Evolutionary conservation across 2,113 vertebrate species (phyloP), one percentile per base, ranked within the genome.

Genomic region (Gnathonemus longibarbis): DNA sequence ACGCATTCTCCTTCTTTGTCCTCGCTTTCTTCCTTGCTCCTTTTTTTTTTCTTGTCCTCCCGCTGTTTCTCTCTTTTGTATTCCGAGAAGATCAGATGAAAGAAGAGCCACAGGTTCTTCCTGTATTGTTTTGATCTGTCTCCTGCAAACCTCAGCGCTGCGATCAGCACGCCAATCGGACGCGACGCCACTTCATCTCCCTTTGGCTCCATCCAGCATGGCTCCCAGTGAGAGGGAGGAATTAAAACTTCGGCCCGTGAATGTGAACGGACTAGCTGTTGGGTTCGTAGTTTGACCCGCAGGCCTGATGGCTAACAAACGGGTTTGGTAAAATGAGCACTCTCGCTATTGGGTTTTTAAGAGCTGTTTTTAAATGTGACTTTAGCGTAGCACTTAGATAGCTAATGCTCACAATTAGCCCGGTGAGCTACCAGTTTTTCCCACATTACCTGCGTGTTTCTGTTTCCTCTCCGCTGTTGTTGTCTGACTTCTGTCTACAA

Each of bases 61-160:
- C 27, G 45, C 62, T 7, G 48, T 62, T 84, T 46, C 39, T 62
- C 50, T 46, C 77, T 83, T 53, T 80, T 24, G n/a, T n/a, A 74
- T 88, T 80, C 3, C 35, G 17, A 80, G 49, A 77, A 48, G 13
- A 45, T 27, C 46, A 39, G 46, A 77, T 80, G 27, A 89, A 50
- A 52, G 88, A 27, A 31, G 58, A 80, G 27, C 66, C 66, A 53
- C 70, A 53, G 70, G 88, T 89, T 52, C 17, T 84, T 48, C 45
- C 45, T 46, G 19, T 87, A 2, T 87, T 52, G 27, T 89, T 89
- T 42, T 80, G 88, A 89, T 77, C 88, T 48, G 88, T 21, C 42
- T 80, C 35, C 46, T 13, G 70, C 70, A 35, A 31, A 48, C 24
- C 48, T 52, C 17, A 35, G 31, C 19, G 19, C 31, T 9, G 88